Conservation (phyloP, 2,113 vertebrate genomes). For the Ictidomys tridecemlineatus region DNA sequence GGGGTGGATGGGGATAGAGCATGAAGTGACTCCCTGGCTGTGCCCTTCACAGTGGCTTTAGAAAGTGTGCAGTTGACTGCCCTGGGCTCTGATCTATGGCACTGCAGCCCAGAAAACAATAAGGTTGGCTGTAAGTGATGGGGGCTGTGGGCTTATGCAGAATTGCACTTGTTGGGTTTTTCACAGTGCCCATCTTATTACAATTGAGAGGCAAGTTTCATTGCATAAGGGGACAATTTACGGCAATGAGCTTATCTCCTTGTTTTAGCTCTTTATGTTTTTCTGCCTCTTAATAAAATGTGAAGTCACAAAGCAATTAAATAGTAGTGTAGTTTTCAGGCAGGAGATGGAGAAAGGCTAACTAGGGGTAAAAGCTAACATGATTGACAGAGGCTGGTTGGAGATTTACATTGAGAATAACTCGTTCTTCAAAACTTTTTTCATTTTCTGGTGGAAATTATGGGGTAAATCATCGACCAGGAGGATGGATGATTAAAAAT, state of each 20-base stretch:
- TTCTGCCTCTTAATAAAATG: conserved; percentile 80
- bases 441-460: conserved; percentile 84
- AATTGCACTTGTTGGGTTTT: conserved; percentile 65
- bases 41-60: conserved; percentile 74
- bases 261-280: conserved; percentile 82
- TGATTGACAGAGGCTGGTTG: conserved; percentile 86
- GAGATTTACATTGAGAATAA: conserved; percentile 87
- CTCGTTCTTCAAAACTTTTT: conserved; percentile 87
- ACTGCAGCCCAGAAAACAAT: neutral
- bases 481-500: conserved; percentile 86
- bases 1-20: neutral
- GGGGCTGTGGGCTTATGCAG: neutral
- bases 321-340: conserved; percentile 79
- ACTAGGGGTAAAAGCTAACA: conserved; percentile 50
- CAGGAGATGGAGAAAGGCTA: conserved; percentile 73
- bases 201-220: conserved; percentile 70
- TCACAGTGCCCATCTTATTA: conserved; percentile 64
- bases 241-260: conserved; percentile 58
- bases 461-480: conserved; percentile 85
- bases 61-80: neutral
- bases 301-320: conserved; percentile 85
- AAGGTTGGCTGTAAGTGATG: conserved; percentile 69
- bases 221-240: conserved; percentile 82
- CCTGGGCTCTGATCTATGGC: conserved; percentile 68
- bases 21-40: neutral